Conservation (phyloP, 2,797 vertebrate genomes). For the Poeciliopsis presidionis region DNA sequence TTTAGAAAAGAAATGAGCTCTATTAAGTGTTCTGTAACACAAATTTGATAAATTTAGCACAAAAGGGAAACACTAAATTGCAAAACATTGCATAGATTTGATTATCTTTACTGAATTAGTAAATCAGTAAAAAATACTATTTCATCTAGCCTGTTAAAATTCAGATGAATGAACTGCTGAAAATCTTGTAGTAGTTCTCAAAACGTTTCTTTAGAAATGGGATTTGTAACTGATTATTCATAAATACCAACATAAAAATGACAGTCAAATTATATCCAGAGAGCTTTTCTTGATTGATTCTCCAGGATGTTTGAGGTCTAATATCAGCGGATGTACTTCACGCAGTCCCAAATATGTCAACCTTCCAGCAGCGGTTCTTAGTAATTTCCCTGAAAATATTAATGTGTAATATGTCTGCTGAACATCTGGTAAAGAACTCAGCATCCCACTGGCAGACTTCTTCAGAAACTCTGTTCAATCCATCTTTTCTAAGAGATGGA, state of each 20-base stretch:
- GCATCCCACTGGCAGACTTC: background rate
- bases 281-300: background rate
- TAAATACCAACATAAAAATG: background rate
- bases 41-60: no score
- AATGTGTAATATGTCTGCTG: background rate
- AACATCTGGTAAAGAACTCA: constrained; percentile 1
- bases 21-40: no score
- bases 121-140: background rate
- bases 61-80: no score
- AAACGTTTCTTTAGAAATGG: no score
- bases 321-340: background rate
- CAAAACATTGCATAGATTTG: background rate
- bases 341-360: background rate
- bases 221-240: background rate
- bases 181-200: background rate
- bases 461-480: constrained; percentile 4
- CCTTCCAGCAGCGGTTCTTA: background rate
- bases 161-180: background rate
- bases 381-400: background rate
- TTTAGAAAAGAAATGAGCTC: background rate
- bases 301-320: background rate
- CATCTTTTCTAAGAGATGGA: background rate
- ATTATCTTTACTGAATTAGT: background rate
- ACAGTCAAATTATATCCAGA: background rate
- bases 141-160: background rate